Evolutionary conservation across 2,797 vertebrate species (phyloP).

Genomic region (Cuniculus paca): DNA sequence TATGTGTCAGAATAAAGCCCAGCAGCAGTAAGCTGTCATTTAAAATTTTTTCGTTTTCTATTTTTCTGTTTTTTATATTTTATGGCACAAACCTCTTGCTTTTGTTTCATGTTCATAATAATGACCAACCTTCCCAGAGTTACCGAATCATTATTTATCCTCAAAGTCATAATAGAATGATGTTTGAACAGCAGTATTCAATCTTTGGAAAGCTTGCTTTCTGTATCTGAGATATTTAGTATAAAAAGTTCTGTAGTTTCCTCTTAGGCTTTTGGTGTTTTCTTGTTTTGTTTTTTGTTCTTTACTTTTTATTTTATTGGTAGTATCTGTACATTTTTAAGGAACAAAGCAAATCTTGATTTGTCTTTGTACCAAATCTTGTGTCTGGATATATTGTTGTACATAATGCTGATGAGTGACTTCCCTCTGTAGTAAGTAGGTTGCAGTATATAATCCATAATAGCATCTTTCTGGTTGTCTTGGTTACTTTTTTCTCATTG

Average conservation of each 20-base stretch:
- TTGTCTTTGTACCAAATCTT: background rate
- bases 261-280: background rate
- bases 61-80: slow-evolving; percentile 2
- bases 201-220: background rate
- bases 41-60: background rate
- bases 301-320: background rate
- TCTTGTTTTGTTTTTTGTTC: background rate
- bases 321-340: background rate
- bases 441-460: background rate
- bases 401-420: background rate
- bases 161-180: background rate
- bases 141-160: slow-evolving; percentile 11
- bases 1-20: background rate
- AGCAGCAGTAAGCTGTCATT: background rate
- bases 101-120: background rate
- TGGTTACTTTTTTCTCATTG: background rate
- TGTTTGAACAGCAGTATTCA: background rate
- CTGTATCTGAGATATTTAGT: background rate
- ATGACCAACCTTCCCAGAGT: background rate
- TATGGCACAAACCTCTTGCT: background rate
- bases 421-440: background rate
- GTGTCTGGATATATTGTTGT: background rate
- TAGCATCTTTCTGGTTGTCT: background rate
- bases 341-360: slow-evolving; percentile 6
- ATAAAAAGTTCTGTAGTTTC: background rate